Evolutionary conservation across 2,113 vertebrate species (phyloP).

Genomic region (Myocastor coypus): DNA sequence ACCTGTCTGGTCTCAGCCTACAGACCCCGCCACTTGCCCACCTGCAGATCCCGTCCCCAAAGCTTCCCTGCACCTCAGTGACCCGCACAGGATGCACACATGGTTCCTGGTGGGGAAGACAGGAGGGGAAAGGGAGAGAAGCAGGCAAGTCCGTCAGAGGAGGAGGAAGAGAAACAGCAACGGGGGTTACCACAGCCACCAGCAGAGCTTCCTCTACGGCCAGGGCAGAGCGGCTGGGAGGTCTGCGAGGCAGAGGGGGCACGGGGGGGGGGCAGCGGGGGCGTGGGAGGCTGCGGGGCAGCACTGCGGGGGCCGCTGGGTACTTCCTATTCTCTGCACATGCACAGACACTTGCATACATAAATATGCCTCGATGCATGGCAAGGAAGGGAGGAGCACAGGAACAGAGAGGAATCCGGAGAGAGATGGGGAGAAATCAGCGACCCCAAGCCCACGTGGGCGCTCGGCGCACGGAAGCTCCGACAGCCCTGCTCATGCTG

Average conservation of each 20-base stretch:
- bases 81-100: background rate
- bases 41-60: background rate
- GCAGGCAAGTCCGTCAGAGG: background rate
- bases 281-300: background rate
- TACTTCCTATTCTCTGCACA: no score
- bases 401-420: background rate
- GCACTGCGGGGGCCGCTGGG: no score
- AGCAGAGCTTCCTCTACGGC: rapidly evolving
- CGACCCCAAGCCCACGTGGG: background rate
- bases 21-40: background rate
- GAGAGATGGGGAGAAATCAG: rapidly evolving
- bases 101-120: background rate
- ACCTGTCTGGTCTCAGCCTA: rapidly evolving
- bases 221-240: background rate
- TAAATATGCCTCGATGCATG: no score
- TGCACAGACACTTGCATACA: no score
- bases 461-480: background rate
- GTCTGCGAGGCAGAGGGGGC: no score
- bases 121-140: background rate
- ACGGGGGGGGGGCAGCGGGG: no score
- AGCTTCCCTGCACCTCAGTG: background rate
- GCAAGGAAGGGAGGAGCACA: background rate
- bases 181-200: rapidly evolving
- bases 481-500: background rate
- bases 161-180: background rate